Percentiles rank a stretch among this genome's conserved stretches.
phyloP scores from a whole-genome alignment of 2,113 vertebrate species.

The Esox niger region DNA sequence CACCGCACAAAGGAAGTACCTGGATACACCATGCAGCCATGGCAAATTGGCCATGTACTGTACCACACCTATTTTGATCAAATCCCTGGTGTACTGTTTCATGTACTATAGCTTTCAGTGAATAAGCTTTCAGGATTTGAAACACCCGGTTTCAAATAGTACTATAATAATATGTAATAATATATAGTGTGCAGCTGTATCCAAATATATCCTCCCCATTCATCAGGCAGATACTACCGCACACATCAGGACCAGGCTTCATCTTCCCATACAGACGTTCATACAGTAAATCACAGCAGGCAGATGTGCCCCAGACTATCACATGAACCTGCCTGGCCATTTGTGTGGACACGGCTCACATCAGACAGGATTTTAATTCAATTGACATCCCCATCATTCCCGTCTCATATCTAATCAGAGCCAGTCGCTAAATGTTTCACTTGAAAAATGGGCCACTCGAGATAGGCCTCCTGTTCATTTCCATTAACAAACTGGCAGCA shows the following conservation, averaged over 20 bases:
- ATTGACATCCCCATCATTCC: conserved; percentile 5
- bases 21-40: no score
- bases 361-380: conserved; percentile 14
- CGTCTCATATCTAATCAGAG: background rate
- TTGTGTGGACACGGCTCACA: conserved; percentile 24
- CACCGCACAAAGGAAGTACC: no score
- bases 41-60: no score
- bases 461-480: conserved; percentile 22
- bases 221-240: no score
- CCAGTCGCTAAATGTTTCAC: conserved; percentile 12
- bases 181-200: no score
- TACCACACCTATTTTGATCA: no score
- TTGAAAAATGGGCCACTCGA: conserved; percentile 39
- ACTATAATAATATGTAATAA: no score
- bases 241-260: background rate
- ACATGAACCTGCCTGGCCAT: conserved; percentile 7
- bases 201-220: no score
- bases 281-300: background rate
- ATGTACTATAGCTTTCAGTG: no score
- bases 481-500: conserved; percentile 4
- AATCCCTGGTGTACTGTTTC: no score
- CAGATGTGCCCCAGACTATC: conserved; percentile 5
- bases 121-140: no score
- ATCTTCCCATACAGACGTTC: background rate
- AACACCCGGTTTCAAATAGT: no score